phyloP scores from a whole-genome alignment of 2,888 invertebrate genomes.

The Nebria brevicollis region DNA sequence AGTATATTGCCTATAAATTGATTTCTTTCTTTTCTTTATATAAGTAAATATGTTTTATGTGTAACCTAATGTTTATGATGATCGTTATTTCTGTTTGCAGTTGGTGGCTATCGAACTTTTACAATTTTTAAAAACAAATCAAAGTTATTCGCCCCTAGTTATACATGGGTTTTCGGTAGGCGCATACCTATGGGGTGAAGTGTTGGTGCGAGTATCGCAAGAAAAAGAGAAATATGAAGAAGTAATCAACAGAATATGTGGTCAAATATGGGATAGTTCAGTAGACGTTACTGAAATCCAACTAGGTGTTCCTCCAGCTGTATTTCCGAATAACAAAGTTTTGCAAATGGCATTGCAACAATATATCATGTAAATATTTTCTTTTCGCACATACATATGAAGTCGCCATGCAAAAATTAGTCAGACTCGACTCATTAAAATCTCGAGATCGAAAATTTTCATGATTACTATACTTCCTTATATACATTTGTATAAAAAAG shows the following conservation, averaged over 20 bases:
- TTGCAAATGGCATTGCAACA: slow-evolving; percentile 71
- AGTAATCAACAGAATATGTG: slow-evolving; percentile 71
- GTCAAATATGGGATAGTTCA: slow-evolving; percentile 86
- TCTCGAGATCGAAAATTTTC: too few relatives aligned
- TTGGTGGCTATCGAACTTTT: slow-evolving; percentile 75
- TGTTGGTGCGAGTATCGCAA: slow-evolving; percentile 67
- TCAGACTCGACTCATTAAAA: too few relatives aligned
- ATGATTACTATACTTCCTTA: too few relatives aligned
- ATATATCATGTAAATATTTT: slow-evolving; percentile 68
- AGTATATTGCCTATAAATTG: too few relatives aligned
- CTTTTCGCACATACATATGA: neutral
- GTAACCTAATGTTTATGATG: neutral
- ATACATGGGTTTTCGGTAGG: slow-evolving; percentile 88
- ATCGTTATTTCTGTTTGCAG: slow-evolving; percentile 60
- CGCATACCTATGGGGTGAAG: slow-evolving; percentile 85
- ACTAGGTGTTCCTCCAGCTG: slow-evolving; percentile 70
- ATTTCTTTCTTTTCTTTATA: too few relatives aligned
- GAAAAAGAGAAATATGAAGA: slow-evolving; percentile 66
- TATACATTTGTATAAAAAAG: too few relatives aligned
- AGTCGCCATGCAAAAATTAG: too few relatives aligned
- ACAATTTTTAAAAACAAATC: slow-evolving; percentile 73
- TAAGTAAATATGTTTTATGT: too few relatives aligned
- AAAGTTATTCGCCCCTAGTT: slow-evolving; percentile 71
- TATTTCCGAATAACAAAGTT: slow-evolving; percentile 72
- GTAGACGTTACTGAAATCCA: slow-evolving; percentile 74